Conservation (phyloP, 2,113 vertebrate species). For the Antigone vipio region DNA sequence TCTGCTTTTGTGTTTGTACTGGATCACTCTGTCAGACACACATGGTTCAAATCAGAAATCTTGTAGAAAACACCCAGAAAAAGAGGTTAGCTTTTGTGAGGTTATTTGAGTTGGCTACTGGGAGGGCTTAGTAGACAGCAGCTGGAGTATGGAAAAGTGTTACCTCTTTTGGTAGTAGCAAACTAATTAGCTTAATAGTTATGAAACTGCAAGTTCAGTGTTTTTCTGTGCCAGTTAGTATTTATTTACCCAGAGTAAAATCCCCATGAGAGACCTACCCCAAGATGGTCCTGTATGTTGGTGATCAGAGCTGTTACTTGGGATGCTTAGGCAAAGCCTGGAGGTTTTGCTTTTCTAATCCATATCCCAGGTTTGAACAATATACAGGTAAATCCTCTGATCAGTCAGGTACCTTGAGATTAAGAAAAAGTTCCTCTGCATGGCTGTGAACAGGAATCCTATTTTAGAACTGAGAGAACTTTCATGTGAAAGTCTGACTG, state of each 20-base stretch:
- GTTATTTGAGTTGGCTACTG: background rate
- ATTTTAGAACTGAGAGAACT: background rate
- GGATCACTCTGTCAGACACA: background rate
- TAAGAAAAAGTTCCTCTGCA: rapidly evolving
- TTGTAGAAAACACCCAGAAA: background rate
- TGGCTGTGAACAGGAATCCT: background rate
- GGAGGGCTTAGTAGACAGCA: background rate
- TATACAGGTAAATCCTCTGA: background rate
- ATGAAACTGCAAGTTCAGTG: background rate
- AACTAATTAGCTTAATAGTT: background rate
- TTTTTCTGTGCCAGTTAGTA: background rate
- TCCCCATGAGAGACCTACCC: background rate
- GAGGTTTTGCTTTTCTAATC: background rate
- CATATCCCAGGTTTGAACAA: background rate
- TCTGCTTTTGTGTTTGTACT: background rate
- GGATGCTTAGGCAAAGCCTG: background rate
- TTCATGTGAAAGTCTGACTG: background rate
- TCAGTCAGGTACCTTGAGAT: background rate
- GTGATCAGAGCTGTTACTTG: background rate
- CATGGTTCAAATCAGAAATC: background rate
- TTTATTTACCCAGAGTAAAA: background rate
- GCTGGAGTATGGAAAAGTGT: background rate
- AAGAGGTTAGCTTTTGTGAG: background rate
- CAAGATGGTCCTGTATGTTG: background rate
- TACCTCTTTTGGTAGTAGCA: background rate